Conservation (phyloP, 2,888 invertebrate genomes). For the Keiferia lycopersicella region DNA sequence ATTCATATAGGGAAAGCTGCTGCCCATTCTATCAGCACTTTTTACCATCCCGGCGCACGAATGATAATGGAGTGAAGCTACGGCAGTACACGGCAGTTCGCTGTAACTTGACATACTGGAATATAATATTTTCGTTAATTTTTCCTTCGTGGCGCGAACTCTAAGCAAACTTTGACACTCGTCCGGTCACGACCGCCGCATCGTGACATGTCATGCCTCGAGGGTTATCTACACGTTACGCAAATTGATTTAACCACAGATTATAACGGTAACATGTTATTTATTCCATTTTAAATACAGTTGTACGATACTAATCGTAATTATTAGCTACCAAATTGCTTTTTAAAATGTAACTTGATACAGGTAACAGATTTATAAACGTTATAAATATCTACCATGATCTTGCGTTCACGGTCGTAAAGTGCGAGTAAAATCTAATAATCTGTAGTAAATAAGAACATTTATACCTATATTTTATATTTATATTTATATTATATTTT, state of each 20-base stretch:
- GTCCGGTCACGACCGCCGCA: constrained; percentile 57
- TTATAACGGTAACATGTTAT: constrained; percentile 48
- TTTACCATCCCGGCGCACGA: no score
- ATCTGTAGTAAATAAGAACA: neutral
- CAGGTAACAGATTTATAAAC: neutral
- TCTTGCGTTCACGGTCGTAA: neutral
- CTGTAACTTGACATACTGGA: no score
- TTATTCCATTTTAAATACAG: constrained; percentile 4
- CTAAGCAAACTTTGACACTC: constrained; percentile 47
- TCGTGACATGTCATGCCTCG: constrained; percentile 45
- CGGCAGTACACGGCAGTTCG: no score
- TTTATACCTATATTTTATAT: no score
- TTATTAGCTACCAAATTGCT: neutral
- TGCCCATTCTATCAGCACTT: no score
- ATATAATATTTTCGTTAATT: no score
- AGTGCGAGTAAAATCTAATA: neutral
- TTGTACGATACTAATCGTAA: neutral
- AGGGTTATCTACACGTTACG: constrained; percentile 45
- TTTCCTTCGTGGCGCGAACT: constrained; percentile 21
- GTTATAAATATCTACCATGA: neutral
- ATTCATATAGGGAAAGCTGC: no score
- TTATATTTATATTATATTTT: no score
- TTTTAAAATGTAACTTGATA: neutral
- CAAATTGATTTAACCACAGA: constrained; percentile 54
- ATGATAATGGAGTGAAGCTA: no score